Base-by-base conservation (phyloP, 1,140 invertebrate species). In the Ceratosolen fusciceps region DNA sequence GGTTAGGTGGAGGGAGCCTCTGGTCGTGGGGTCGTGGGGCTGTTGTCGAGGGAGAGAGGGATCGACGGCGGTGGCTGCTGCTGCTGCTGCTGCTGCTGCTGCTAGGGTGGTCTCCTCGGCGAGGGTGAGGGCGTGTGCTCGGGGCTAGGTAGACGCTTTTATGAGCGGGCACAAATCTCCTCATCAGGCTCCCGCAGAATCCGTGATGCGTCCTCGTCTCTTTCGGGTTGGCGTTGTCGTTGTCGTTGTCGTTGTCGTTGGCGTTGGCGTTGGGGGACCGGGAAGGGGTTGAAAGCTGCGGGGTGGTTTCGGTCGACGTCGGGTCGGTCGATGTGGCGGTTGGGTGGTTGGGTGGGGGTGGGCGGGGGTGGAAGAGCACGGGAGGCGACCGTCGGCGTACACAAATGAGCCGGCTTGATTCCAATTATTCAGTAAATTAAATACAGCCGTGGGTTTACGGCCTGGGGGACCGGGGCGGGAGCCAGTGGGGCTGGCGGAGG, bases 371-470 rank as follows among this genome's bases (percentile, higher is more conserved):
- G 71, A 49, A 52, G n/a, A n/a, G n/a, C 54, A 31, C 39, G 24
- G 68, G 19, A 29, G 12, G 16, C 21, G 26, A 21, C 71, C n/a
- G 62, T 1, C 78, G 10, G 34, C 24, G 67, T 49, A 83, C 83
- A 85, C 87, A 90, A 90, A 90, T 89, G 89, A 90, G 89, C 82
- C 87, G 84, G 89, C 88, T 90, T 90, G 87, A 88, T 90, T 89
- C 86, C 88, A 90, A 90, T 90, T 90, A 90, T 90, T 90, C 89
- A 88, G 87, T 90, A 89, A 90, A 90, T 90, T 90, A 90, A 90
- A 89, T 90, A 89, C 89, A 86, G 76, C 84, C 72, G 74, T 12
- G 43, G 79, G 85, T 88, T 89, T 86, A 88, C 84, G 83, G 83
- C 80, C 82, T n/a, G n/a, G n/a, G 9, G 7, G n/a, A 24, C 26